These are phyloP conservation scores for Dorcus parallelipipedus DNA, from an alignment of 2,888 invertebrate genomes.

Conservation along the genomic window DNA sequence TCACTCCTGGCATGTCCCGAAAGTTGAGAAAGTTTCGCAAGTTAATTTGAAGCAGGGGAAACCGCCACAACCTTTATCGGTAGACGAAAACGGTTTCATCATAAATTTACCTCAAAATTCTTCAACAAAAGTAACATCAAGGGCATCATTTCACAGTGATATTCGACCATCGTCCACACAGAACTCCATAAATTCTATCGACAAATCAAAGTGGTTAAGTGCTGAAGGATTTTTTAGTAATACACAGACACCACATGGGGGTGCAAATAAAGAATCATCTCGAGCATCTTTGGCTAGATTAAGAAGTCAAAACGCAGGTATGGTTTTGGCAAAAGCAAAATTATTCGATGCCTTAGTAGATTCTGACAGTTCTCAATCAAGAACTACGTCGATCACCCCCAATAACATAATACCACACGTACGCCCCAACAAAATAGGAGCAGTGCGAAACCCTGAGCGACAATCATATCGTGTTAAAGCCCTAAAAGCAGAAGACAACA, in stretches of 20 bases:
- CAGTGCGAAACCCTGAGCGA: slow-evolving; percentile 26
- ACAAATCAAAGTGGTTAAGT: slow-evolving; percentile 40
- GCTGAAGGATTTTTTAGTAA: slow-evolving; percentile 46
- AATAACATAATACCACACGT: slow-evolving; percentile 15
- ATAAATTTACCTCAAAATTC: background rate
- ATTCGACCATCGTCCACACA: slow-evolving; percentile 8
- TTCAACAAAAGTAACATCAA: slow-evolving; percentile 7
- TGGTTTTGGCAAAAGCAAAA: slow-evolving; percentile 75
- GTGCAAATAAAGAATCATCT: slow-evolving; percentile 56
- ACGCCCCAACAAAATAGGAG: slow-evolving; percentile 28
- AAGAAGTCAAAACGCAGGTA: slow-evolving; percentile 72
- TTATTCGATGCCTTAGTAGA: slow-evolving; percentile 59
- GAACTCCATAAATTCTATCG: slow-evolving; percentile 2
- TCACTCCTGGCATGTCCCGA: slow-evolving; percentile 61
- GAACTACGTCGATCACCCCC: slow-evolving; percentile 12
- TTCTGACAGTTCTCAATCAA: slow-evolving; percentile 26
- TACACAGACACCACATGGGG: slow-evolving; percentile 50
- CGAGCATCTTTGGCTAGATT: slow-evolving; percentile 71
- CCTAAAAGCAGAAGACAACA: slow-evolving; percentile 34
- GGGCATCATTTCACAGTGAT: slow-evolving; percentile 26
- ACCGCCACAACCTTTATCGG: background rate
- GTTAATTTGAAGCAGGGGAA: slow-evolving; percentile 54
- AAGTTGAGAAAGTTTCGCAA: slow-evolving; percentile 44
- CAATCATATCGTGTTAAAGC: slow-evolving; percentile 30
- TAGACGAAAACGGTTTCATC: background rate